A percentile compares a stretch with the other conserved stretches of the same genome.
Conservation (phyloP, 2,113 vertebrate species). For the Plotosus lineatus region DNA sequence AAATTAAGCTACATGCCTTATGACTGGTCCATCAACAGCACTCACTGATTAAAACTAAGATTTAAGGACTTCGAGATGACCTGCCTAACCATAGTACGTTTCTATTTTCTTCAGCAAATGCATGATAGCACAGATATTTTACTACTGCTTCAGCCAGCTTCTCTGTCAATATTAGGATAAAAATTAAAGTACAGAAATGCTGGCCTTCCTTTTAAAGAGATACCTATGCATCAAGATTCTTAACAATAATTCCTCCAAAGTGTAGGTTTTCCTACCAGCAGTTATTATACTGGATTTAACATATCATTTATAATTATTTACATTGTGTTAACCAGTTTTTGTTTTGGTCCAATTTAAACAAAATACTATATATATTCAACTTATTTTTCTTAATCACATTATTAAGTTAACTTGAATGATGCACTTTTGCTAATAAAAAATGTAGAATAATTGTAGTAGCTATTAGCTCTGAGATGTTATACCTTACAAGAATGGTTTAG, state of each 20-base stretch:
- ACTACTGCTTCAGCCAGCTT: conserved; percentile 17
- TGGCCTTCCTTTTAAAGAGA: neutral
- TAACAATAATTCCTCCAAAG: too few species aligned
- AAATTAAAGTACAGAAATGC: neutral
- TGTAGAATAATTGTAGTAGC: neutral
- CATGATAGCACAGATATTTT: conserved; percentile 6
- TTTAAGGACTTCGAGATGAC: neutral
- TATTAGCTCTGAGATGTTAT: neutral
- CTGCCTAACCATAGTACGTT: neutral
- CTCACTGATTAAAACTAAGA: conserved; percentile 59
- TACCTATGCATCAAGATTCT: too few species aligned
- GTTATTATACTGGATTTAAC: too few species aligned
- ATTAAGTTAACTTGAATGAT: neutral
- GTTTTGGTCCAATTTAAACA: neutral
- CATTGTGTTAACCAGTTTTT: too few species aligned
- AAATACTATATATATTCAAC: conserved; percentile 3
- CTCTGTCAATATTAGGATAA: conserved; percentile 3
- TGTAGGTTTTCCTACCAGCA: too few species aligned
- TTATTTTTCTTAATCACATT: neutral
- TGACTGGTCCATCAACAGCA: conserved; percentile 76
- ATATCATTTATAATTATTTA: too few species aligned
- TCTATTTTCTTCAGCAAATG: conserved; percentile 16
- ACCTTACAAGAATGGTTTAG: too few species aligned
- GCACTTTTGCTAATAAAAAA: neutral
- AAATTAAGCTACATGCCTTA: conserved; percentile 77